Base-by-base conservation (phyloP, 53 echinoderm and acorn worm species). In the Echinometra lucunter region DNA sequence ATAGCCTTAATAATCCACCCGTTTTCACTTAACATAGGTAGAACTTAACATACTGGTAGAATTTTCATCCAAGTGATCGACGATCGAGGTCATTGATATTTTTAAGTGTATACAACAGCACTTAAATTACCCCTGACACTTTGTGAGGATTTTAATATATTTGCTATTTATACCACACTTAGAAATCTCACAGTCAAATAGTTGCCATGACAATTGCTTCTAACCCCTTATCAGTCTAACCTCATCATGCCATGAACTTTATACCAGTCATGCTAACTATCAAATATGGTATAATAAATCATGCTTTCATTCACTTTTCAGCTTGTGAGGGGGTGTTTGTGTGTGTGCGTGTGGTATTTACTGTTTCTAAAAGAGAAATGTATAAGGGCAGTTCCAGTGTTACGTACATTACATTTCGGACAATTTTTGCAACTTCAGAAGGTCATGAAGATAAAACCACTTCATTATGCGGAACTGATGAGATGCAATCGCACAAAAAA, bases 291-390 rank as follows among this genome's bases (percentile, higher is more conserved):
- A 69, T 81, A 85, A n/a, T 81, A 18, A 19, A 35, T 49, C 85
- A 85, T 49, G 85, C 85, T 12, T 85, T 85, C 45, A 47, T 49
- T 47, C 47, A 85, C 85, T 85, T 49, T 81, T 85, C 85, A 85
- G 27, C 45, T n/a, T 85, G 47, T 85, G 47, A 49, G 85, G 49
- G 85, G n/a, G 85, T 81, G 4, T 85, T 10, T n/a, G 85, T 27
- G 85, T 83, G 44, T 70, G 70, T 47, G 34, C 44, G 85, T 85
- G 85, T 49, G 53, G 49, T 85, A 9, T 49, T 4, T 85, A 2
- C 28, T 27, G 10, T 47, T 49, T 27, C 23, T 49, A 42, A 85
- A 78, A 85, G 18, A 85, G 13, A 85, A 27, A 85, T 85, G 11
- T 49, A 72, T 32, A n/a, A n/a, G n/a, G n/a, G n/a, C n/a, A n/a